These are phyloP conservation scores for Panthera uncia DNA, from an alignment of 2,113 vertebrate genomes.

Conservation along the genomic window DNA sequence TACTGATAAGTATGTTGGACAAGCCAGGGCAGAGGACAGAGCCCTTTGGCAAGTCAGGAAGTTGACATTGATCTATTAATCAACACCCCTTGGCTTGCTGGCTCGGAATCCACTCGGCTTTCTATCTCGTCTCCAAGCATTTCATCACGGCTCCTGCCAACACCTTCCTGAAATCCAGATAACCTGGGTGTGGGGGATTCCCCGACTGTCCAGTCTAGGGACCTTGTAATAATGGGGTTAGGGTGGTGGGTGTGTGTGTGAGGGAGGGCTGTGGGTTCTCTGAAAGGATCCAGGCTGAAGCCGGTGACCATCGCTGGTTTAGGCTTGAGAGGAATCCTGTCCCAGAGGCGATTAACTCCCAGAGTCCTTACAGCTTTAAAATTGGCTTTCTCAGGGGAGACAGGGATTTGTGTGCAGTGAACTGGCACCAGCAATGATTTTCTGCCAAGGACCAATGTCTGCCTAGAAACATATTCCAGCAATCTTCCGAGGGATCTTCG, in stretches of 20 bases:
- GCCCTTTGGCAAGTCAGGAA: constrained; percentile 66
- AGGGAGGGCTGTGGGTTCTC: neutral
- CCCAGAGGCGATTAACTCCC: neutral
- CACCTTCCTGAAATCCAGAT: constrained; percentile 29
- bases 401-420: neutral
- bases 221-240: neutral
- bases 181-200: neutral
- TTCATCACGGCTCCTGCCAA: constrained; percentile 17
- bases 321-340: neutral
- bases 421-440: neutral
- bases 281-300: neutral
- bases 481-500: neutral
- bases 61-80: constrained; percentile 76
- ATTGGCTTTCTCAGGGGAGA: neutral
- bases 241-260: neutral
- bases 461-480: neutral
- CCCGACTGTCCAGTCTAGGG: neutral
- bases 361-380: neutral
- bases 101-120: constrained; percentile 46
- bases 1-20: constrained; percentile 74
- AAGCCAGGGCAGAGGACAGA: constrained; percentile 76
- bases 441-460: neutral
- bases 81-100: constrained; percentile 56
- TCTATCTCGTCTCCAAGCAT: constrained; percentile 51
- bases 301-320: neutral